These are phyloP conservation scores for Astatotilapia flaviijosephi DNA, from an alignment of 2,113 vertebrate species.

Conservation along the genomic window DNA sequence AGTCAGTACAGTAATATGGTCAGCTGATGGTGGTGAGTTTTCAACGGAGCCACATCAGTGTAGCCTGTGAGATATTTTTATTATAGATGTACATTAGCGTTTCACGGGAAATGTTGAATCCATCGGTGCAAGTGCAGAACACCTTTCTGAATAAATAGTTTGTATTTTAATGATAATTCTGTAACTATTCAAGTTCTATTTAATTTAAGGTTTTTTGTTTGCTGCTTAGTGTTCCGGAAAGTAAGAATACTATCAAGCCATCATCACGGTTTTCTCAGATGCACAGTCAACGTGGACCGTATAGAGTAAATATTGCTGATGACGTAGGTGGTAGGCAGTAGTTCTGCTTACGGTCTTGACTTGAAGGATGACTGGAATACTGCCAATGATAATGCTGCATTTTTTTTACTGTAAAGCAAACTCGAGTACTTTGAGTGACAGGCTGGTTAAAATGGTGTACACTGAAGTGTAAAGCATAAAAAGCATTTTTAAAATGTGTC, in stretches of 20 bases:
- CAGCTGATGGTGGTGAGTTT: not conserved
- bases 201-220: not conserved
- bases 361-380: not conserved
- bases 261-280: not conserved
- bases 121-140: not conserved
- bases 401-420: not conserved
- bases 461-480: not conserved
- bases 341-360: not conserved
- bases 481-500: not conserved
- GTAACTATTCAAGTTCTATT: not conserved
- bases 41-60: not conserved
- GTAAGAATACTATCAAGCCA: not conserved
- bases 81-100: not conserved
- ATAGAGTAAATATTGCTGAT: fast-evolving
- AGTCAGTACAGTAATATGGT: fast-evolving
- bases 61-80: not conserved
- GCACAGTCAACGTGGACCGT: not conserved
- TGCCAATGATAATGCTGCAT: fast-evolving
- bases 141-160: not conserved
- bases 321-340: not conserved
- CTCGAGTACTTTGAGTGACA: fast-evolving
- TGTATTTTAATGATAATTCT: not conserved
- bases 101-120: not conserved
- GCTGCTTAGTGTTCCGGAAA: not conserved
- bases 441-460: not conserved